Evolutionary conservation across 2,797 vertebrate species (phyloP).

Genomic region (Hippocampus kuda): DNA sequence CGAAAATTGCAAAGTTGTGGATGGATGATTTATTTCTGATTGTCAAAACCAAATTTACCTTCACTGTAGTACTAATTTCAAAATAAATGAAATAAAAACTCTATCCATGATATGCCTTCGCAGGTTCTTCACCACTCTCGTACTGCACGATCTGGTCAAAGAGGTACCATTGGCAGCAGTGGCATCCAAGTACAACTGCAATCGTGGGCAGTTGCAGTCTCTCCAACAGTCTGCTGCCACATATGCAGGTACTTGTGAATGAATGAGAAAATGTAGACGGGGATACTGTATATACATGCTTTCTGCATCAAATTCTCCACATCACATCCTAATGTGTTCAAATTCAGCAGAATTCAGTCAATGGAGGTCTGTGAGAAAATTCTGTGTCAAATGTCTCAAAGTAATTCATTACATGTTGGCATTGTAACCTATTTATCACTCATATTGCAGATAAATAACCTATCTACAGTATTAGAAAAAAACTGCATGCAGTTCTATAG

Average conservation of each 20-base stretch:
- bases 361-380: no score
- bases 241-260: slow-evolving; percentile 74
- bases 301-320: no score
- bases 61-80: background rate
- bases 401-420: no score
- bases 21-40: background rate
- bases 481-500: no score
- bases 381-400: no score
- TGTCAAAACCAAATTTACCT: background rate
- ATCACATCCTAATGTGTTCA: no score
- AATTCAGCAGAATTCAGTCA: no score
- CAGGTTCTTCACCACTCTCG: slow-evolving; percentile 95
- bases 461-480: no score
- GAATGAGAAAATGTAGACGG: no score
- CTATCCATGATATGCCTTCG: background rate
- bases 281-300: no score
- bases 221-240: slow-evolving; percentile 94
- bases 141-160: slow-evolving; percentile 85
- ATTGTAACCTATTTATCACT: no score
- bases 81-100: background rate
- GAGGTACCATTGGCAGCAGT: slow-evolving; percentile 82
- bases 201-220: slow-evolving; percentile 90
- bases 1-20: background rate
- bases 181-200: slow-evolving; percentile 85
- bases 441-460: no score